Percentiles rank a stretch among this genome's conserved stretches.
Evolutionary conservation across 2,888 invertebrate species (phyloP).

Genomic region (Liposcelis brunnea): DNA sequence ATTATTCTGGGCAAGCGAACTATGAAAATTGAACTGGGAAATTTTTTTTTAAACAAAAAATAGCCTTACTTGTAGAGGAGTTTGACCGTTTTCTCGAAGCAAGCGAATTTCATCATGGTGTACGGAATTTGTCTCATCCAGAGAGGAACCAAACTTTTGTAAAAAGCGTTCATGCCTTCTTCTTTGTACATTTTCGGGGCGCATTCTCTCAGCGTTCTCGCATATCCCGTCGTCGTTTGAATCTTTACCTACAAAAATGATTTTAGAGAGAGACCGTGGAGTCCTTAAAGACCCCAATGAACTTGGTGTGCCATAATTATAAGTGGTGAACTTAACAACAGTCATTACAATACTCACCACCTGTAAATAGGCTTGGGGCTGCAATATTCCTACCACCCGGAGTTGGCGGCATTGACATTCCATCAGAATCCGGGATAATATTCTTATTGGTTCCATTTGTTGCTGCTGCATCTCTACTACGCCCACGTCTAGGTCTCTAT

Average conservation of each 20-base stretch:
- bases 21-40: too few species aligned
- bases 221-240: slow-evolving; percentile 90
- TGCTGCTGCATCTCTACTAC: too few species aligned
- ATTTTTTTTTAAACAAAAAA: too few species aligned
- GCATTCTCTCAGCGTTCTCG: slow-evolving; percentile 72
- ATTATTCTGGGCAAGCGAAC: too few species aligned
- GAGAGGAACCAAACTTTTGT: slow-evolving; percentile 88
- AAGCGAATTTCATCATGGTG: slow-evolving; percentile 99
- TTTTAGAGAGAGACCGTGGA: slow-evolving; percentile 63
- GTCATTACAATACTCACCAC: slow-evolving; percentile 24
- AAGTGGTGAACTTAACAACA: slow-evolving; percentile 81
- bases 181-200: slow-evolving; percentile 76
- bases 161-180: slow-evolving; percentile 83
- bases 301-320: slow-evolving; percentile 89
- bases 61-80: slow-evolving; percentile 54
- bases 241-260: slow-evolving; percentile 92
- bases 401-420: slow-evolving; percentile 1
- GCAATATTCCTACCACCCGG: neutral
- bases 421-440: slow-evolving; percentile 1
- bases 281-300: slow-evolving; percentile 62
- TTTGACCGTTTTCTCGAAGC: slow-evolving; percentile 94
- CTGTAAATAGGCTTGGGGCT: slow-evolving; percentile 1
- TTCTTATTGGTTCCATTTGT: neutral
- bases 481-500: neutral
- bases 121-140: slow-evolving; percentile 98